Conservation (phyloP, 2,113 vertebrate genomes). For the Cranoglanis bouderius region DNA sequence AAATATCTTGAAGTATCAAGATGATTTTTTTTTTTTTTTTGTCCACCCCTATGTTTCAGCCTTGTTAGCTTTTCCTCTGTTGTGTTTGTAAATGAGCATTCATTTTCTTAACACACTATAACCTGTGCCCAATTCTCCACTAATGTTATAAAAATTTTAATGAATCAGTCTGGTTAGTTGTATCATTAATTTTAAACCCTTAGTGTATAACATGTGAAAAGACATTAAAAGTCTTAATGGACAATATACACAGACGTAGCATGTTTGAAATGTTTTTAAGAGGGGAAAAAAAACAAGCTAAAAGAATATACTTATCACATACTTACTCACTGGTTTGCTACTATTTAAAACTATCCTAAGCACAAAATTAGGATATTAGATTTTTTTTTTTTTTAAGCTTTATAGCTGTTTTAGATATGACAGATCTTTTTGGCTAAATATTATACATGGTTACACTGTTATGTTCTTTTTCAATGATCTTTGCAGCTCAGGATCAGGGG, state of each 20-base stretch:
- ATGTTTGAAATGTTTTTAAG: not conserved
- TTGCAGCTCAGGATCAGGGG: slow-evolving; percentile 56
- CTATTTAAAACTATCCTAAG: not conserved
- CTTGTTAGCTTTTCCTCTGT: not conserved
- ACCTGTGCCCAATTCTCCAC: not conserved
- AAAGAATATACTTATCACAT: not conserved
- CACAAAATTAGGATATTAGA: not conserved
- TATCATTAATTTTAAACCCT: not conserved
- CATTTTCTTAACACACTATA: not conserved
- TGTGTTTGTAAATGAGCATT: not conserved
- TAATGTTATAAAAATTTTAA: not conserved
- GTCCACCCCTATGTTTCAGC: too few species aligned
- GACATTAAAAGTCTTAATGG: not conserved
- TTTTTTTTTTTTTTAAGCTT: not conserved
- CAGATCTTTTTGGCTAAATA: not conserved
- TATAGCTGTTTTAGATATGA: not conserved
- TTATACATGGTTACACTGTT: not conserved
- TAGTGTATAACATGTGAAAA: not conserved
- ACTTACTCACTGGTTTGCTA: not conserved
- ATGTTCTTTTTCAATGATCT: not conserved
- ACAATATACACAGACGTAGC: not conserved
- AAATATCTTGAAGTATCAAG: not conserved
- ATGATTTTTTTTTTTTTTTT: too few species aligned
- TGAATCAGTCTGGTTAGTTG: not conserved
- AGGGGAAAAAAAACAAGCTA: not conserved